Conservation (phyloP, 1,140 invertebrate genomes). For the Brachionus asplanchnoidis region DNA sequence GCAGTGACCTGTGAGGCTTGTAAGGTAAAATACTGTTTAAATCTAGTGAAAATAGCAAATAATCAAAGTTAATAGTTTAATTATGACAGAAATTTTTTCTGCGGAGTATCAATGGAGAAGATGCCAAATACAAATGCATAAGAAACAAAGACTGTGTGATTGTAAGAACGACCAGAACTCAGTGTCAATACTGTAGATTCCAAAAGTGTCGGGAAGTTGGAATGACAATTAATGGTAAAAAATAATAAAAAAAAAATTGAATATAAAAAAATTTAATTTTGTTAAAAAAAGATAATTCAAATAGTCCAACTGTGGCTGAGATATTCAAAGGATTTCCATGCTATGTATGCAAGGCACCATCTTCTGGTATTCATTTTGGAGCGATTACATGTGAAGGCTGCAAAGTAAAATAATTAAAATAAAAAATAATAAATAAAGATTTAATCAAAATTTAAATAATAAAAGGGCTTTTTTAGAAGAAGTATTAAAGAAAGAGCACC, state of each 20-base stretch:
- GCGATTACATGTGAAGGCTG: slow-evolving; percentile 95
- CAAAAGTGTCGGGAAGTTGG: slow-evolving; percentile 97
- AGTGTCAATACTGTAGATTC: slow-evolving; percentile 95
- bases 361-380: slow-evolving; percentile 91
- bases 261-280: neutral
- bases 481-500: slow-evolving; percentile 42
- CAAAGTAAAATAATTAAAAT: slow-evolving; percentile 66
- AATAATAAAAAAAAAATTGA: neutral
- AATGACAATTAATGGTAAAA: slow-evolving; percentile 89
- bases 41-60: neutral
- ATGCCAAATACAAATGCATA: slow-evolving; percentile 53
- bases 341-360: slow-evolving; percentile 81
- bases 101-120: slow-evolving; percentile 50
- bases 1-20: slow-evolving; percentile 58
- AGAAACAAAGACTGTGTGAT: slow-evolving; percentile 51
- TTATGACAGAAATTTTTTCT: slow-evolving; percentile 56
- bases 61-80: neutral
- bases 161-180: slow-evolving; percentile 54
- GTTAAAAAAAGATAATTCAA: neutral
- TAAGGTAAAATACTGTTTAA: slow-evolving; percentile 49
- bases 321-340: slow-evolving; percentile 50
- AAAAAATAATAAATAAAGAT: neutral
- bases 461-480: slow-evolving; percentile 44
- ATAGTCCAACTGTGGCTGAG: slow-evolving; percentile 36
- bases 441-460: neutral